Percentiles rank a stretch among this genome's conserved stretches.
phyloP scores from a whole-genome alignment of 1,140 invertebrate species.

The Stegodyphus mimosarum region DNA sequence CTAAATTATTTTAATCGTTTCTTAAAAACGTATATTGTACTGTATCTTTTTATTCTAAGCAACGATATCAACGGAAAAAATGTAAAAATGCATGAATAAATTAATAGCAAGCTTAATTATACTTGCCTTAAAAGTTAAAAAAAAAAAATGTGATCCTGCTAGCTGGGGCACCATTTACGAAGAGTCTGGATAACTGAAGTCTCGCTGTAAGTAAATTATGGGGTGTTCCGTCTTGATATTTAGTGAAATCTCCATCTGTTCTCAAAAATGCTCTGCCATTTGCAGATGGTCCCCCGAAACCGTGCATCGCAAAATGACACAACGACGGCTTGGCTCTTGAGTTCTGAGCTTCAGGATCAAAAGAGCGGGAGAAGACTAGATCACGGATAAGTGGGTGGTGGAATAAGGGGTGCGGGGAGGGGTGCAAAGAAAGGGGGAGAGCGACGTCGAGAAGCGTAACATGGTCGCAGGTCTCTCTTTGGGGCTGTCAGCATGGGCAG shows the following conservation, averaged over 20 bases:
- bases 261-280: background rate
- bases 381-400: slow-evolving; percentile 37
- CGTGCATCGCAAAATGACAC: slow-evolving; percentile 19
- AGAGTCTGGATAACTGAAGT: too few species aligned
- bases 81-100: too few species aligned
- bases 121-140: too few species aligned
- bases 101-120: too few species aligned
- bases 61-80: too few species aligned
- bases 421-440: slow-evolving; percentile 14
- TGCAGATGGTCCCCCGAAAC: background rate
- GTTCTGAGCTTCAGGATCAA: slow-evolving; percentile 48
- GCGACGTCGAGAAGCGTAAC: background rate
- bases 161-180: too few species aligned
- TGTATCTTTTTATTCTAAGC: too few species aligned
- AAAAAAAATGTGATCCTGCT: too few species aligned
- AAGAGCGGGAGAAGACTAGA: slow-evolving; percentile 24
- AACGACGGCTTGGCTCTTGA: slow-evolving; percentile 20
- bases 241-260: background rate
- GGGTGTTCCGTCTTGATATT: too few species aligned
- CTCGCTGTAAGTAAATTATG: too few species aligned
- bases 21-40: too few species aligned
- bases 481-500: slow-evolving; percentile 33
- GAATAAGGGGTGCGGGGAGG: slow-evolving; percentile 8
- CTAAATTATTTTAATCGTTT: too few species aligned
- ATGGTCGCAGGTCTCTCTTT: slow-evolving; percentile 14